Evolutionary conservation across 2,888 invertebrate species (phyloP).

Genomic region (Baronia brevicornis): DNA sequence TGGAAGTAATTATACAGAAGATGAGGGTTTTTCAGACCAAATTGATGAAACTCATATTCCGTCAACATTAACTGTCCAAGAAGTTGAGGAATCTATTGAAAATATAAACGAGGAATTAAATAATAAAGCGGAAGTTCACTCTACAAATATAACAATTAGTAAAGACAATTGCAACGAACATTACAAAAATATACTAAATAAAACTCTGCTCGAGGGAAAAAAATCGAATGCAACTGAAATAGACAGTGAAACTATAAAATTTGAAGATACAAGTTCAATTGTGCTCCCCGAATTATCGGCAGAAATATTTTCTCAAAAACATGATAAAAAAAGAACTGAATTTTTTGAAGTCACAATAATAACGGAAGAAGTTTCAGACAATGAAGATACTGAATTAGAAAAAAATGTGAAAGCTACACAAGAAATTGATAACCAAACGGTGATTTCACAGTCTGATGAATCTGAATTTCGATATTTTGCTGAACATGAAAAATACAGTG

Average conservation of each 20-base stretch:
- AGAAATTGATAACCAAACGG: constrained; percentile 12
- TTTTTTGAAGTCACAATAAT: constrained; percentile 48
- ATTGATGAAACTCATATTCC: constrained; percentile 15
- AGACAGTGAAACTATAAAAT: no score
- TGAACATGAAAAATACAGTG: constrained; percentile 50
- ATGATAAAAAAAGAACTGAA: constrained; percentile 25
- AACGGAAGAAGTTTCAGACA: constrained; percentile 49
- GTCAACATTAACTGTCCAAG: constrained; percentile 14
- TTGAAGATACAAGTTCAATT: no score
- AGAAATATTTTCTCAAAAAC: constrained; percentile 12
- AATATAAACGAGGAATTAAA: constrained; percentile 19
- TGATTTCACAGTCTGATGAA: constrained; percentile 23
- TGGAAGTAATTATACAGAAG: constrained; percentile 18
- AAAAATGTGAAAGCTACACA: constrained; percentile 8
- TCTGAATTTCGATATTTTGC: constrained; percentile 44
- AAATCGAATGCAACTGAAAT: background rate
- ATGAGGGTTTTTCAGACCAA: constrained; percentile 15
- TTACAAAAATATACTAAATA: constrained; percentile 1
- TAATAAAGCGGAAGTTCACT: constrained; percentile 17
- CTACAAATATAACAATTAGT: constrained; percentile 8
- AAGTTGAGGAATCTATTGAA: constrained; percentile 18
- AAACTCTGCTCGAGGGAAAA: constrained; percentile 16
- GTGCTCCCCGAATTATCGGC: no score
- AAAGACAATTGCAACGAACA: constrained; percentile 11
- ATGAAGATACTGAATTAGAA: constrained; percentile 28